Conservation (phyloP, 2,113 vertebrate species). For the Casuarius casuarius region DNA sequence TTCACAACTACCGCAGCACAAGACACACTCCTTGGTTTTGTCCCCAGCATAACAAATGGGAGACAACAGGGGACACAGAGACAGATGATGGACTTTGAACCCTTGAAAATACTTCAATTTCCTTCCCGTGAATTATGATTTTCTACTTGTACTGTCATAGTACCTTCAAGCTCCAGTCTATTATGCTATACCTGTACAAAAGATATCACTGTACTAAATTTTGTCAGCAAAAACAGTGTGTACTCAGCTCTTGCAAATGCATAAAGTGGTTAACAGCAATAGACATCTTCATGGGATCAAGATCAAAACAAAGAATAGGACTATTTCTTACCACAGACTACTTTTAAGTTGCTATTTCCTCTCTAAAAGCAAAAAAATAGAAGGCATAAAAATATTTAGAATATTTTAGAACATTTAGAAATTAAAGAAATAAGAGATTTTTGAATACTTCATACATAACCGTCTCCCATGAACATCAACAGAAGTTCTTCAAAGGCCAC, state of each 20-base stretch:
- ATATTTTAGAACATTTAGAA: background rate
- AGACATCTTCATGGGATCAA: background rate
- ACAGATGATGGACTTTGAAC: background rate
- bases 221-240: background rate
- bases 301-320: background rate
- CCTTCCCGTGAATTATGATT: background rate
- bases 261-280: background rate
- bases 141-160: background rate
- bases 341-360: background rate
- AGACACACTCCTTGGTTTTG: background rate
- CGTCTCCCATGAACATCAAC: background rate
- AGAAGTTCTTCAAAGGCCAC: background rate
- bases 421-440: background rate
- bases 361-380: background rate
- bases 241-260: background rate
- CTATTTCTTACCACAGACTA: background rate
- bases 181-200: background rate
- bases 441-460: background rate
- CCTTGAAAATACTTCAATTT: background rate
- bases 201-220: background rate
- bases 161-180: background rate
- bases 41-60: background rate
- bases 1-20: background rate
- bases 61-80: background rate
- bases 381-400: background rate